Conservation (phyloP, 2,888 invertebrate species). For the Drosophila planitibia region DNA sequence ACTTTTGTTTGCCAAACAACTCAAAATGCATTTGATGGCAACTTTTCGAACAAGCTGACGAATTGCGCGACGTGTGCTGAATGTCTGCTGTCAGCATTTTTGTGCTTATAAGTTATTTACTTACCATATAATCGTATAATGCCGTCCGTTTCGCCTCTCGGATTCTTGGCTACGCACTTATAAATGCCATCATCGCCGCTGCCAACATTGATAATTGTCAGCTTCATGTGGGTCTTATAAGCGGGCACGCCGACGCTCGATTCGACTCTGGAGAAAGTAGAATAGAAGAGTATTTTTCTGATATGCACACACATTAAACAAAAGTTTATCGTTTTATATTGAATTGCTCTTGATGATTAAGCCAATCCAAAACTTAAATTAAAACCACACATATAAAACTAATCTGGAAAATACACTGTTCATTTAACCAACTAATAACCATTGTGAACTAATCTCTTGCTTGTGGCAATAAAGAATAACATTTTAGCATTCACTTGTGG, state of each 20-base stretch:
- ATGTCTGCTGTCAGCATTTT: slow-evolving; percentile 2
- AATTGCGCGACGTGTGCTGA: slow-evolving; percentile 30
- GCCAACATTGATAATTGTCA: slow-evolving; percentile 92
- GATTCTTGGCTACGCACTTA: slow-evolving; percentile 94
- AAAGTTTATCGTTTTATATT: neutral
- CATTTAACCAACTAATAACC: neutral
- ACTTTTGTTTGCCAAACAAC: slow-evolving; percentile 51
- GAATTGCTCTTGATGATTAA: neutral
- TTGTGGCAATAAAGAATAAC: neutral
- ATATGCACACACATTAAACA: neutral
- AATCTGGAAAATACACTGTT: neutral
- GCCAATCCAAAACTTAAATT: neutral
- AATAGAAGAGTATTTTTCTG: neutral
- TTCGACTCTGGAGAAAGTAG: slow-evolving; percentile 85
- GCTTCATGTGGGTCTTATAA: slow-evolving; percentile 95
- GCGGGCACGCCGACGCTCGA: slow-evolving; percentile 89
- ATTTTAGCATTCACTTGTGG: neutral
- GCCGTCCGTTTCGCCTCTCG: slow-evolving; percentile 95
- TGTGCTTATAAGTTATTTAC: slow-evolving; percentile 75
- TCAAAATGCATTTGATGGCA: slow-evolving; percentile 56
- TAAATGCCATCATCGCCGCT: slow-evolving; percentile 94
- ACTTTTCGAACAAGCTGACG: slow-evolving; percentile 42
- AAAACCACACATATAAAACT: neutral
- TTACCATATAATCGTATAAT: slow-evolving; percentile 95
- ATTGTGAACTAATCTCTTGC: neutral